Conservation (phyloP, 2,888 invertebrate species). For the Cyrtodaria siliqua region DNA sequence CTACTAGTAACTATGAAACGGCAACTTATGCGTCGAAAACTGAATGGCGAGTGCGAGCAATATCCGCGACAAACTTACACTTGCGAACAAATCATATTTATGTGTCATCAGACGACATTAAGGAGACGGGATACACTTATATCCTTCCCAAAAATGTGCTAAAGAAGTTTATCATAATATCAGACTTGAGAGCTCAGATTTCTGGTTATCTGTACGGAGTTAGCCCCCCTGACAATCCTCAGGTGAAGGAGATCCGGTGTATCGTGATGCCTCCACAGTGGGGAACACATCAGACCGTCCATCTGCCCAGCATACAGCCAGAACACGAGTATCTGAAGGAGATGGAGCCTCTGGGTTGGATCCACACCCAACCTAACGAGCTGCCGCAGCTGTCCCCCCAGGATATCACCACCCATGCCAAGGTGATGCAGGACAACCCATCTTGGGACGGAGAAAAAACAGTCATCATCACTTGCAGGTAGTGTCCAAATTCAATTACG, state of each 20-base stretch:
- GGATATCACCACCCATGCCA: conserved; percentile 98
- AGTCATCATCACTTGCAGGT: conserved; percentile 97
- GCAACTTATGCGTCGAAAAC: conserved; percentile 99
- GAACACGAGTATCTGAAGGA: conserved; percentile 98
- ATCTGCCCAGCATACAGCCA: conserved; percentile 96
- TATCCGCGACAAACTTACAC: conserved; percentile 98
- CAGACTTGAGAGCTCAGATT: conserved; percentile 98
- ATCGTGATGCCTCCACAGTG: conserved; percentile 99
- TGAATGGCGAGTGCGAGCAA: conserved; percentile 98
- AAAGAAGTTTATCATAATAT: conserved; percentile 99
- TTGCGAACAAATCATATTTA: conserved; percentile 99
- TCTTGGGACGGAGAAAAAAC: conserved; percentile 99
- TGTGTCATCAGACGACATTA: conserved; percentile 99
- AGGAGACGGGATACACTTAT: conserved; percentile 98
- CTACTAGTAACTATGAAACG: conserved; percentile 99
- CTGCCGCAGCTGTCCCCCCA: conserved; percentile 99
- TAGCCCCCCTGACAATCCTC: conserved; percentile 97
- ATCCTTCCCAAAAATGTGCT: conserved; percentile 95
- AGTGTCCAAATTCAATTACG: no score
- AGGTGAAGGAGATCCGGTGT: conserved; percentile 98
- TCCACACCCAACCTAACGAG: conserved; percentile 99
- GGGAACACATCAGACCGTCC: conserved; percentile 99
- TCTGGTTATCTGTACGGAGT: conserved; percentile 98
- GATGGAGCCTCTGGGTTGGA: conserved; percentile 98
- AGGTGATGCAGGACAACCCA: conserved; percentile 98